Conservation (phyloP, 2,113 vertebrate genomes). For the Corydoras maculifer region DNA sequence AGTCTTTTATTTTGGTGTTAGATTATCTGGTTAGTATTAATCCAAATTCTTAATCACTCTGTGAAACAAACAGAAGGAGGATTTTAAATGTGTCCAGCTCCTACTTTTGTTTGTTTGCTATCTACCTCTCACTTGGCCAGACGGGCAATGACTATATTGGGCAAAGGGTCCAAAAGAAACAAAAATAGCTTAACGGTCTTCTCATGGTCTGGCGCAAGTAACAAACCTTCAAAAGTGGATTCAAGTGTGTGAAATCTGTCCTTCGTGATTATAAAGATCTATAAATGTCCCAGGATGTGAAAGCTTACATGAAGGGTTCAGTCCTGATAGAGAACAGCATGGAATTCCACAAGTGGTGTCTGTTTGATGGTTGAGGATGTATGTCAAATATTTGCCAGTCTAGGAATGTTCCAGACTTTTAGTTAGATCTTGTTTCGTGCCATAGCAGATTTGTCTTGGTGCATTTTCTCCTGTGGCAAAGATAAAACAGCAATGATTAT, state of each 20-base stretch:
- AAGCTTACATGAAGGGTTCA: too few species aligned
- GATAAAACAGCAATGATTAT: conserved; percentile 32
- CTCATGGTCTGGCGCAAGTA: not conserved
- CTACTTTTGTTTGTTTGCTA: conserved; percentile 8
- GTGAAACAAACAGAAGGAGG: too few species aligned
- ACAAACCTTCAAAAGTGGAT: not conserved
- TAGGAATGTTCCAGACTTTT: not conserved
- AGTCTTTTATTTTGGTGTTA: too few species aligned
- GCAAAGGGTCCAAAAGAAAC: not conserved
- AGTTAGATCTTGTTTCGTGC: not conserved
- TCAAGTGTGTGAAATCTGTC: not conserved
- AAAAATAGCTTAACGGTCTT: not conserved
- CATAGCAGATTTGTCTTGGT: conserved; percentile 6
- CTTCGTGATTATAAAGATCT: too few species aligned
- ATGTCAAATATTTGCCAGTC: not conserved
- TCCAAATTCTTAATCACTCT: too few species aligned
- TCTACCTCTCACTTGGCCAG: not conserved
- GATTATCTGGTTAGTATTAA: too few species aligned
- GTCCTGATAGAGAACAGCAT: too few species aligned
- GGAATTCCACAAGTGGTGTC: not conserved
- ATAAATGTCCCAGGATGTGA: too few species aligned
- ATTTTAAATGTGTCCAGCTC: too few species aligned
- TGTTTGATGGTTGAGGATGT: not conserved
- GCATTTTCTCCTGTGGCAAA: conserved; percentile 32
- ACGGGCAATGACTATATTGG: not conserved